Base-by-base conservation (phyloP, 2,113 vertebrate genomes). In the human region DNA sequence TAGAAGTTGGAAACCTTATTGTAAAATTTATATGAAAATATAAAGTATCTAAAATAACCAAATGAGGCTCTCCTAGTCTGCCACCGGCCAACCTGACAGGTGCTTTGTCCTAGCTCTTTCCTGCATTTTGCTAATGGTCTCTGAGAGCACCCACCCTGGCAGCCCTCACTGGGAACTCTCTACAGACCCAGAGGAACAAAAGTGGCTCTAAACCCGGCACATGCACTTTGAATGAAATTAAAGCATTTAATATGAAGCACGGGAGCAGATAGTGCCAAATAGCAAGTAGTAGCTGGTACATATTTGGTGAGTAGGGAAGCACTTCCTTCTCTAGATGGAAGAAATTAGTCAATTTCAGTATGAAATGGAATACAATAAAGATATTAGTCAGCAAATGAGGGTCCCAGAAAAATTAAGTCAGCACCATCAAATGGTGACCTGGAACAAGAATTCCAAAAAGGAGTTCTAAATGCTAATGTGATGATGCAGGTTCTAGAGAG, bases 401-500 rank as follows among this genome's bases (percentile, higher is more conserved):
- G 99, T 99, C 95, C 99, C 99, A 0, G 99, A 99, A 98, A 99
- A 99, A 94, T 99, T 99, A 75, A 99, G 98, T 99, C 99, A 43
- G 99, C 99, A 90, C 98, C 99, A 32, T 99, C 98, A 12, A 97
- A 96, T 16, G 73, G 98, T 30, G 99, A 99, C 45, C 98, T 99
- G 52, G 98, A 98, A 5, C 97, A 98, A n/a, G 85, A 40, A 32
- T 55, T 81, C 64, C 90, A 95, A 43, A 98, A 95, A 40, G 98
- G 99, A 48, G 96, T 99, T 61, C 98, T 97, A 16, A 98, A 98
- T 61, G 93, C 98, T 78, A 99, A 98, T 61, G 98, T 99, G 43
- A 99, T 99, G 50, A 99, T 99, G 99, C 99, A 99, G 48, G 99
- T 99, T 81, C 99, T 99, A 73, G 99, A 99, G 96, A 99, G 99